phyloP scores from a whole-genome alignment of 2,888 invertebrate species.

The Chymomyza fuscimana region DNA sequence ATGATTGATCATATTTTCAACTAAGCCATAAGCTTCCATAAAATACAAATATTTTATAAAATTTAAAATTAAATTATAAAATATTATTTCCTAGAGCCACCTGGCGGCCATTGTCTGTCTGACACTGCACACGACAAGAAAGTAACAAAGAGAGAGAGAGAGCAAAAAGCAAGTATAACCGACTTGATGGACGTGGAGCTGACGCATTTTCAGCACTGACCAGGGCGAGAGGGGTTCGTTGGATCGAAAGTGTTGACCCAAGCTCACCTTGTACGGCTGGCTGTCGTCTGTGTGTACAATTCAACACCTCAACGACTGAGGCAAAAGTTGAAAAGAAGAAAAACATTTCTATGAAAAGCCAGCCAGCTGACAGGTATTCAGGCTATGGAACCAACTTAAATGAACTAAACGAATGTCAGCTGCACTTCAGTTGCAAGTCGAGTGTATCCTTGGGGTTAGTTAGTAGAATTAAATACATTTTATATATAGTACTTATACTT shows the following conservation, averaged over 20 bases:
- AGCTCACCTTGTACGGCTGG: background rate
- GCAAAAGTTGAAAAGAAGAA: constrained; percentile 1
- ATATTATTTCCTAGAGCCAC: background rate
- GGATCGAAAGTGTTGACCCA: background rate
- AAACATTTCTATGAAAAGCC: background rate
- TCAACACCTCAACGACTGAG: background rate
- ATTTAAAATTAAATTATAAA: background rate
- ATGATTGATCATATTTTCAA: no score
- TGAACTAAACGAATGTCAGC: constrained; percentile 15
- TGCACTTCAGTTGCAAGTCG: constrained; percentile 5
- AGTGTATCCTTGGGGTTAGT: background rate
- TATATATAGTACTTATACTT: background rate
- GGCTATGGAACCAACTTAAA: constrained; percentile 32
- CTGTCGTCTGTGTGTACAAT: background rate
- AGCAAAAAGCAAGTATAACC: no score
- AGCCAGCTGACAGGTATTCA: constrained; percentile 53
- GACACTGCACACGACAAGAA: background rate
- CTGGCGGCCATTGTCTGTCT: background rate
- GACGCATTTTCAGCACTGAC: background rate
- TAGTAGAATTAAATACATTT: constrained; percentile 1
- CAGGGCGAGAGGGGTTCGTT: background rate
- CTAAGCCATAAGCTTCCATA: no score
- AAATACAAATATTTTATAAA: background rate
- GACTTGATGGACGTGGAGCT: background rate
- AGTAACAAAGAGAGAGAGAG: background rate